Conservation (phyloP, 2,113 vertebrate genomes). For the Microtus ochrogaster region DNA sequence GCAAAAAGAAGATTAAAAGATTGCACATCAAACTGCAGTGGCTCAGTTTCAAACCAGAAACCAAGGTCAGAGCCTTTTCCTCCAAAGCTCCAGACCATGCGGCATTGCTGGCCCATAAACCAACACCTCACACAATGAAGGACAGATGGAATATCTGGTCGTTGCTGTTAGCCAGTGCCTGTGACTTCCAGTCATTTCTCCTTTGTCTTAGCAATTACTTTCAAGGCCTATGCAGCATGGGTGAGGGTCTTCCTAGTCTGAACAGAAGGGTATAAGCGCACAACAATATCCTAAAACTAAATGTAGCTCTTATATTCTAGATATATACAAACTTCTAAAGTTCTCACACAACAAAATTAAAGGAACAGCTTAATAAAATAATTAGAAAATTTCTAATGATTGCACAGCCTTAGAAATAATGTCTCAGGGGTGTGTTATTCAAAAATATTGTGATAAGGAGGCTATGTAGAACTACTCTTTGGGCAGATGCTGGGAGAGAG, state of each 20-base stretch:
- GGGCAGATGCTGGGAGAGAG: neutral
- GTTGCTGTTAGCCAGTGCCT: neutral
- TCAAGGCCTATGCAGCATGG: neutral
- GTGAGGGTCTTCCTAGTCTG: neutral
- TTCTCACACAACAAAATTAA: neutral
- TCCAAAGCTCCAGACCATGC: neutral
- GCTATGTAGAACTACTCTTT: neutral
- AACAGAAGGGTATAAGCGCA: neutral
- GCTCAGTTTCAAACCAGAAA: slow-evolving; percentile 48
- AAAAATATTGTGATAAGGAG: neutral
- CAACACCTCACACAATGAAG: neutral
- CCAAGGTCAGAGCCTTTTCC: neutral
- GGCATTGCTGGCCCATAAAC: neutral
- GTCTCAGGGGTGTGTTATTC: neutral
- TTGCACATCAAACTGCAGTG: slow-evolving; percentile 46
- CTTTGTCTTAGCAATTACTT: neutral
- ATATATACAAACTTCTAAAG: neutral
- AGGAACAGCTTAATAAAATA: neutral
- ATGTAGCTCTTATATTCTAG: neutral
- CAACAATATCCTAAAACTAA: slow-evolving; percentile 18
- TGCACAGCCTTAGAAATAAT: neutral
- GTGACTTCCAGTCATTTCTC: neutral
- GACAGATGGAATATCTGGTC: neutral
- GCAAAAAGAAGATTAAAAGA: slow-evolving; percentile 34
- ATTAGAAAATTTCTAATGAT: neutral